phyloP scores from a whole-genome alignment of 2,113 vertebrate species.

The Taurulus bubalis region DNA sequence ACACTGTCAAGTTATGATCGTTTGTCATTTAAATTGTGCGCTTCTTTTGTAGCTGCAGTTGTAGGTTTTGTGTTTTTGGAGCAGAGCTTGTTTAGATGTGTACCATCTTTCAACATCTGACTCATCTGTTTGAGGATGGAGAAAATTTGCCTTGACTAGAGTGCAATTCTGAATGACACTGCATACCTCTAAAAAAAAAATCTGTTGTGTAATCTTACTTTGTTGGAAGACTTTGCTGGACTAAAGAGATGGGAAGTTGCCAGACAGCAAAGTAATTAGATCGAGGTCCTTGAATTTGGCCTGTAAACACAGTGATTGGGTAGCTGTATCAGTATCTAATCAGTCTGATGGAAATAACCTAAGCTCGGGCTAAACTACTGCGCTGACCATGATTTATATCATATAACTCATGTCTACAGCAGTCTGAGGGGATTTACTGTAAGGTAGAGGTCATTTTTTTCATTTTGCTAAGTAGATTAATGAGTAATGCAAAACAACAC shows the following conservation, averaged over 20 bases:
- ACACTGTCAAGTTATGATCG: not conserved
- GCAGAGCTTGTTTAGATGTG: not conserved
- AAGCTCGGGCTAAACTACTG: not conserved
- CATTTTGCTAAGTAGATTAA: not conserved
- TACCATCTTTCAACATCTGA: not conserved
- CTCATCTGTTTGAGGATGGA: not conserved
- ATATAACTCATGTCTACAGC: slow-evolving; percentile 9
- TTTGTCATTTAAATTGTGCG: not conserved
- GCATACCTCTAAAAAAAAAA: slow-evolving; percentile 2
- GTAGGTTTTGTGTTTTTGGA: not conserved
- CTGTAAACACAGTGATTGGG: slow-evolving; percentile 35
- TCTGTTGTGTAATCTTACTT: slow-evolving; percentile 22
- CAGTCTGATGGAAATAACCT: slow-evolving; percentile 60
- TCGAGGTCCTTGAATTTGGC: slow-evolving; percentile 39
- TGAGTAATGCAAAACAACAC: not conserved
- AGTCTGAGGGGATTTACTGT: slow-evolving; percentile 6
- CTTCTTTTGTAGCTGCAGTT: not conserved
- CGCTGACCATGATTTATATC: slow-evolving; percentile 13
- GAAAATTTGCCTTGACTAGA: not conserved
- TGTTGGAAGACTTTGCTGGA: not conserved
- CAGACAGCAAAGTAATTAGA: slow-evolving; percentile 42
- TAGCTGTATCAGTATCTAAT: slow-evolving; percentile 54
- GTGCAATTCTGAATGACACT: not conserved
- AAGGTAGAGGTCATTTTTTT: not conserved
- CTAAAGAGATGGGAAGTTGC: slow-evolving; percentile 17